Base-by-base conservation (phyloP, 2,888 invertebrate species). In the Drosophila anceps region DNA sequence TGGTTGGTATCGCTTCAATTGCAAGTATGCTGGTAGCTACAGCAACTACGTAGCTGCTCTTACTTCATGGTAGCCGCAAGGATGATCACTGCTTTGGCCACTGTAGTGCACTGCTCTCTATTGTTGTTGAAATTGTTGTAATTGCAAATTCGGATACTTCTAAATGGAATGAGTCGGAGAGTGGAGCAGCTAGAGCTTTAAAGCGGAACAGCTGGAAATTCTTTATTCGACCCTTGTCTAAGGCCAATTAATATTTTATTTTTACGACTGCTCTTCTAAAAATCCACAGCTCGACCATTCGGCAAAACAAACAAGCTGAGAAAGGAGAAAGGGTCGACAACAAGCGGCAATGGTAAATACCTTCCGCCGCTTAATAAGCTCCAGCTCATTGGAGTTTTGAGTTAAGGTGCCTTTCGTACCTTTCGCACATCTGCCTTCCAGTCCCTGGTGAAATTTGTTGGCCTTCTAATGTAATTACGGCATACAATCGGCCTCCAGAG, bases 391-490 rank as follows among this genome's bases (percentile, higher is more conserved):
- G 55, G 62, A 43, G 31, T 39, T 24, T 20, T 29, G 12, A 43
- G 15, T 20, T 10, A 46, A 33, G 46, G 10, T 39, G 51, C 67
- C 55, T 24, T 2, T 24, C 24, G 24, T 24, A 65, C 64, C 76
- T 65, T 74, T 79, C 41, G 41, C 0, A 12, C 20, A 5, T 24
- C 27, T 33, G 39, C 6, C 10, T 10, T 12, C 27, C 7, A 29
- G 29, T 18, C 12, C 39, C 55, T 48, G 31, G 60, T 69, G 20
- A 48, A 58, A 67, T 27, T 60, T 44, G 33, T 53, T 35, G 57
- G 46, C n/a, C 46, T 51, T 73, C 73, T 73, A 82, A 81, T 87
- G 82, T 87, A 87, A 87, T 90, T 82, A 86, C 74, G 63, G 24
- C 24, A 18, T 31, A 54, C 48, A 54, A 69, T 31, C 33, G 62